These are phyloP conservation scores for Agrypnia vestita DNA, from an alignment of 1,140 invertebrate genomes.

Conservation along the genomic window DNA sequence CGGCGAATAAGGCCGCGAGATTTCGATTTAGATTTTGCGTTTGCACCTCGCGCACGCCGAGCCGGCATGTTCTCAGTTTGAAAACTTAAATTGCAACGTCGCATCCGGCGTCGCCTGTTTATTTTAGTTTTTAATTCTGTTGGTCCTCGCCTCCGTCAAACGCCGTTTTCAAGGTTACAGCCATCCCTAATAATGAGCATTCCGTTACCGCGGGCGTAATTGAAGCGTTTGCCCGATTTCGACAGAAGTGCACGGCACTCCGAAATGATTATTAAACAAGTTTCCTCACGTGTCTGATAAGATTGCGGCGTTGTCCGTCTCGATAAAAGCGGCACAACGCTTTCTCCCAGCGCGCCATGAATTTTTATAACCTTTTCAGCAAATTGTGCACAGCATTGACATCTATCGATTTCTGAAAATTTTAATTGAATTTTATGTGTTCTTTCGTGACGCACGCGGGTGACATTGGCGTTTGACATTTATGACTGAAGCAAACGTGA, in stretches of 20 bases:
- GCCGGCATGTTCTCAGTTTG: background rate
- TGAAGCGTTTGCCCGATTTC: no score
- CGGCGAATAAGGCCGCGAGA: background rate
- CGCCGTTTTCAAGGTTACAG: slow-evolving; percentile 28
- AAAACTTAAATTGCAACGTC: slow-evolving; percentile 43
- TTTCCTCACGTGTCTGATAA: slow-evolving; percentile 7
- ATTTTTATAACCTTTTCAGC: slow-evolving; percentile 38
- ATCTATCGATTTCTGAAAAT: slow-evolving; percentile 45
- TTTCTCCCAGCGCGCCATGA: slow-evolving; percentile 27
- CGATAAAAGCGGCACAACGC: slow-evolving; percentile 1
- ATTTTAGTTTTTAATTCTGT: slow-evolving; percentile 41
- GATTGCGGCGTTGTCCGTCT: slow-evolving; percentile 1
- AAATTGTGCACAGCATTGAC: slow-evolving; percentile 34
- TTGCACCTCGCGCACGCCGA: background rate
- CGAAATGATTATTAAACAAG: background rate
- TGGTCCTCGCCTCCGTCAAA: slow-evolving; percentile 7
- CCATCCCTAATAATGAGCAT: slow-evolving; percentile 33
- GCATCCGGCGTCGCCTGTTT: slow-evolving; percentile 27
- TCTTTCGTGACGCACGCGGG: slow-evolving; percentile 11
- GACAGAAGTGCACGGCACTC: background rate
- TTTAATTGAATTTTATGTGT: slow-evolving; percentile 35
- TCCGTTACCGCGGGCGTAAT: background rate
- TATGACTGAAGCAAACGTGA: background rate
- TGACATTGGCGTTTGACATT: slow-evolving; percentile 39
- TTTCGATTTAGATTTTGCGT: background rate